Conservation (phyloP, 2,113 vertebrate species). For the Brienomyrus longianalis region DNA sequence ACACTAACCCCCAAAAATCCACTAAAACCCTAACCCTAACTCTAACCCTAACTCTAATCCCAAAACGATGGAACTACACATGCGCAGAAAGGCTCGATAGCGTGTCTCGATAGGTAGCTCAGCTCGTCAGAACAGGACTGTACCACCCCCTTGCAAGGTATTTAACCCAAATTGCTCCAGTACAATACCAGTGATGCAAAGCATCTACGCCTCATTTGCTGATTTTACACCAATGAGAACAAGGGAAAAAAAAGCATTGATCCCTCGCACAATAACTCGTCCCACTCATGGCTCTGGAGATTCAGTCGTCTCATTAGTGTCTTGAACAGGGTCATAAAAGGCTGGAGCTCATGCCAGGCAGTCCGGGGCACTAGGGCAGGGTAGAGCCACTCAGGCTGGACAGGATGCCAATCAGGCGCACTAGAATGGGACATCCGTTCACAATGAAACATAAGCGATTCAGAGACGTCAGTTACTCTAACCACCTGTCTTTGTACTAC, state of each 20-base stretch:
- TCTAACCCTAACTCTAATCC: too few species aligned
- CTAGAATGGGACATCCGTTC: not conserved
- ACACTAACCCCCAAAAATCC: too few species aligned
- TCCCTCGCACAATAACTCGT: not conserved
- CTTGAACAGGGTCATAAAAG: not conserved
- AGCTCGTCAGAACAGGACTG: too few species aligned
- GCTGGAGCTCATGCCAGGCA: not conserved
- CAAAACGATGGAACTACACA: too few species aligned
- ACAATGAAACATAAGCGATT: not conserved
- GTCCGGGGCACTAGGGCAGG: not conserved
- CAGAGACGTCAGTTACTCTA: not conserved
- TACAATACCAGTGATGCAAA: not conserved
- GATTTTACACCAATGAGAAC: not conserved
- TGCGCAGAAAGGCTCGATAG: too few species aligned
- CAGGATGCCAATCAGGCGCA: not conserved
- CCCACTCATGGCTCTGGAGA: not conserved
- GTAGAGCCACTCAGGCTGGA: not conserved
- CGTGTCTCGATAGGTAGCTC: too few species aligned
- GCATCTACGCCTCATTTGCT: not conserved
- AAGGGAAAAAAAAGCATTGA: not conserved
- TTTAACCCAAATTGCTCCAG: not conserved
- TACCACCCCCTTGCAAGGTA: too few species aligned
- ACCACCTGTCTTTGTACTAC: not conserved
- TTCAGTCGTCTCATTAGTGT: not conserved
- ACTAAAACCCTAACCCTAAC: too few species aligned